Evolutionary conservation across 2,113 vertebrate genomes (phyloP), one percentile per base, ranked within the genome.

Genomic region (Micronisus gabar): DNA sequence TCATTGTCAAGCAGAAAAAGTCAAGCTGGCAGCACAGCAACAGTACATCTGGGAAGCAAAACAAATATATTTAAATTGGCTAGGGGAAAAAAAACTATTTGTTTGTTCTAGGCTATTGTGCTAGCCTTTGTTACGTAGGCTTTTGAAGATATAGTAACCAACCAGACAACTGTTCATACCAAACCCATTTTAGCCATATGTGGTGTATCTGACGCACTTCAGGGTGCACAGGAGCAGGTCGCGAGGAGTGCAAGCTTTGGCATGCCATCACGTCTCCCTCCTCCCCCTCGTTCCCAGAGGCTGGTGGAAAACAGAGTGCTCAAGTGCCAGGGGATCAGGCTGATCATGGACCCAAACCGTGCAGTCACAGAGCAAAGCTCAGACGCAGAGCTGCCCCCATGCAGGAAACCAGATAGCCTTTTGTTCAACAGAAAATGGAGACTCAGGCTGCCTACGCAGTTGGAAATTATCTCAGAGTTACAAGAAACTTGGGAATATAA

Each of bases 311-410:
- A 30, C 30, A 48, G 58, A 83, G 40, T 2, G 0, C n/a, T 66
- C 73, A 48, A 45, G 50, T 18, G 25, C 52, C 5, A 1, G 36
- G 21, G 21, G 10, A 19, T 53, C 38, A 61, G 63, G 22, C 9
- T 2, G 1, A 1, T 56, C 10, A 3, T 0, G 1, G 50, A 25
- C 40, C 25, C 30, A 78, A 7, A 53, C 36, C 0, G 0, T 26
- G 66, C 18, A 20, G 48, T 41, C 72, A 59, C 23, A 0, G 0
- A 52, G 40, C 18, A 88, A 56, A 92, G 36, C 38, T 45, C 4
- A 13, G 50, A 29, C 0, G 1, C 72, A 12, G 9, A 22, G 30
- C 1, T 2, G 20, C 43, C 22, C 17, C 25, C 0, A 0, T 0
- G 1, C 22, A 48, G 82, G 74, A 55, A 75, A 40, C 1, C 0